Conservation (phyloP, 1,140 invertebrate species). For the Bombus ignitus region DNA sequence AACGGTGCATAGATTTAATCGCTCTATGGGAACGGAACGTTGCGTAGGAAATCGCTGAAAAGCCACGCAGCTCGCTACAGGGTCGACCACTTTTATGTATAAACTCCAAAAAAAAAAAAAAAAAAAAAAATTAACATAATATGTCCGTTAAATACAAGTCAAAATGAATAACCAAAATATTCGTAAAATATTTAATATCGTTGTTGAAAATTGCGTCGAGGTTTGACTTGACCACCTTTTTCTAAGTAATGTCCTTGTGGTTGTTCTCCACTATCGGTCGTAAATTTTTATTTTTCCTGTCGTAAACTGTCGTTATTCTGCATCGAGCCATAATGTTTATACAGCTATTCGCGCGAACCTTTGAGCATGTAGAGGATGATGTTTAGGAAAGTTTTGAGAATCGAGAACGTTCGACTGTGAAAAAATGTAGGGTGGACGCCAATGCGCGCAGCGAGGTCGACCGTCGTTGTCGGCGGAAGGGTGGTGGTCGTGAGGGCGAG, state of each 20-base stretch:
- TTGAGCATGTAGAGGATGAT: not conserved
- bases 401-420: conserved; percentile 49
- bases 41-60: conserved; percentile 58
- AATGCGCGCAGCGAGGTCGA: conserved; percentile 66
- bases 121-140: not conserved
- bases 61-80: conserved; percentile 15
- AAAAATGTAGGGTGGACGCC: conserved; percentile 67
- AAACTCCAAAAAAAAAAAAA: not conserved
- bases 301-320: conserved; percentile 24
- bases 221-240: not conserved
- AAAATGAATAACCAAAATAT: not conserved
- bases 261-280: not conserved
- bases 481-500: conserved; percentile 66
- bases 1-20: conserved; percentile 68
- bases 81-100: conserved; percentile 11
- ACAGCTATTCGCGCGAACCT: conserved; percentile 9
- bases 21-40: conserved; percentile 63
- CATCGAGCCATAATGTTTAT: not conserved
- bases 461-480: conserved; percentile 63
- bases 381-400: conserved; percentile 38
- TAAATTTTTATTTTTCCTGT: conserved; percentile 41
- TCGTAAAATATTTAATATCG: not conserved
- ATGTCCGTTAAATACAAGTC: not conserved
- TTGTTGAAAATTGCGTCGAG: not conserved
- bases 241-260: not conserved